A percentile compares a stretch with the other conserved stretches of the same genome.
Conservation (phyloP, 2,113 vertebrate species). For the Podilymbus podiceps region DNA sequence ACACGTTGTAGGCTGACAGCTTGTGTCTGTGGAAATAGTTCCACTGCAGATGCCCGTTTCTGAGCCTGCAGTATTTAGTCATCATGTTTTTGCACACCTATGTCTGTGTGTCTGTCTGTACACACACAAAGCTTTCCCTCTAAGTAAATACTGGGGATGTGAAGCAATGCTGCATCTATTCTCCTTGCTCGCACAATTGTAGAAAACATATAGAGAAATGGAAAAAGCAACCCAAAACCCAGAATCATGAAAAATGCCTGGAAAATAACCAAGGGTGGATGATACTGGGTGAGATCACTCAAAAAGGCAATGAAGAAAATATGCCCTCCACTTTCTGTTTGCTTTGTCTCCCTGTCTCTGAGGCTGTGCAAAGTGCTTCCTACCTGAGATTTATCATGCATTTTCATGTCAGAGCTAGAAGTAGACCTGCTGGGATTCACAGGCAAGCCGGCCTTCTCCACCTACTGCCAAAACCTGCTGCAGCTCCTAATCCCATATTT, state of each 20-base stretch:
- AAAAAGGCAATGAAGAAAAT: neutral
- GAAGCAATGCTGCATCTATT: neutral
- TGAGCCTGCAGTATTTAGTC: neutral
- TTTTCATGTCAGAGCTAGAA: neutral
- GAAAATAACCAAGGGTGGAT: neutral
- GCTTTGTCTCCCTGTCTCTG: neutral
- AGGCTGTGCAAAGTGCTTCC: neutral
- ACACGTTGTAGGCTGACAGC: neutral
- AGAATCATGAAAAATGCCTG: neutral
- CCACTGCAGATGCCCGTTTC: neutral
- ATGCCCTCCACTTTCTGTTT: neutral
- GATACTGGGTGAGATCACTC: neutral
- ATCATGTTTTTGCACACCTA: neutral
- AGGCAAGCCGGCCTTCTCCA: neutral
- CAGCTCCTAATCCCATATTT: neutral
- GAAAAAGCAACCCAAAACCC: neutral
- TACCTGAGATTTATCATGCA: neutral
- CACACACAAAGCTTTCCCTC: neutral
- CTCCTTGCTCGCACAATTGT: neutral
- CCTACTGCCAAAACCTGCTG: neutral
- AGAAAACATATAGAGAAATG: neutral
- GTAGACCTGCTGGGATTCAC: neutral
- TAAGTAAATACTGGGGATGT: neutral
- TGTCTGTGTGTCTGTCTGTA: neutral
- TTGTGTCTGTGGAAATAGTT: neutral